Base-by-base conservation (phyloP, 2,888 invertebrate genomes). In the Epiperipatus broadwayi region DNA sequence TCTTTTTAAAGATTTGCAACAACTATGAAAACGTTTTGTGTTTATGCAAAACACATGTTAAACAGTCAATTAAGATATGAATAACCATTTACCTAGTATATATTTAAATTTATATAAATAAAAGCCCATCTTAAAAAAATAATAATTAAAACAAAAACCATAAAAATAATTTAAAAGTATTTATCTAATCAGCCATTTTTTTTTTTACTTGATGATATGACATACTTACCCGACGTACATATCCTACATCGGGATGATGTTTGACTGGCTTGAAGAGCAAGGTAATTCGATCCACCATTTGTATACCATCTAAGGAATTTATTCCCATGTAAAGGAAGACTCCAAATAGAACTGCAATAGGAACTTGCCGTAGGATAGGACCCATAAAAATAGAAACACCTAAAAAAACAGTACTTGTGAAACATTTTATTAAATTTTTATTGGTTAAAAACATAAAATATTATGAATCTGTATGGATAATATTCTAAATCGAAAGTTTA, bases 301-400 rank as follows among this genome's bases (percentile, higher is more conserved):
- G 89, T 16, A 93, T 85, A 43, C 89, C 89, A 50, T 76, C 78
- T 50, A 87, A 78, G 4, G 89, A 85, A 0, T 89, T 84, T 45
- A 91, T 74, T 39, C 95, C 95, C 84, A 85, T 84, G 63, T 87
- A 89, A 14, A 95, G 71, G 64, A 97, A 95, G 20, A 95, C 84
- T 16, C 95, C 95, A 56, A 93, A 85, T 16, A 97, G 69, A 37
- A 91, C 87, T n/a, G 93, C 75, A 72, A 91, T 79, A 1, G 95
- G 93, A 44, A 95, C 81, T 39, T 76, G 66, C 19, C 77, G 67
- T 39, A 93, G 64, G 42, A 81, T 65, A 4, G 77, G 68, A 2
- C 81, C 72, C 69, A 85, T 79, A 38, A 80, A 62, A 25, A 91
- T 79, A 1, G 87, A 84, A 14, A 57, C 40, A 40, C 59, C 60